These are phyloP conservation scores for Bubo scandiacus DNA, from an alignment of 2,113 vertebrate genomes.

Conservation along the genomic window DNA sequence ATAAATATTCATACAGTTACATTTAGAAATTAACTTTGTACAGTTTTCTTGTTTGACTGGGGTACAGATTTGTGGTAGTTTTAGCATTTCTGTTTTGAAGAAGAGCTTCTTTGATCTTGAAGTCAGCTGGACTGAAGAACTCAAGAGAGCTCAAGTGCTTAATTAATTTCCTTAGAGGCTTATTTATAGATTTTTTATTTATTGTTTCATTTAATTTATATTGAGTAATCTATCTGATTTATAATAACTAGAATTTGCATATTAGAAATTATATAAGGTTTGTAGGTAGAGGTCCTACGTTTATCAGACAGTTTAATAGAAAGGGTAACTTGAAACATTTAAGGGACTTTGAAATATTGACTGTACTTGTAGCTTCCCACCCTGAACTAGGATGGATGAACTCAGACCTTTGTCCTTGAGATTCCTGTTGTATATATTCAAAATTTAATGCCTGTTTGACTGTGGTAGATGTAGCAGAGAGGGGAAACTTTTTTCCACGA, in stretches of 20 bases:
- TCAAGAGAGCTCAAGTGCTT: neutral
- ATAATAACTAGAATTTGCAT: neutral
- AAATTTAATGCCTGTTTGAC: neutral
- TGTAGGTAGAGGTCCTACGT: neutral
- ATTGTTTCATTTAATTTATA: neutral
- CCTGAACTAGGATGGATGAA: neutral
- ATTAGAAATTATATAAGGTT: neutral
- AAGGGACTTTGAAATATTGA: neutral
- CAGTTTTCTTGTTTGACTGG: neutral
- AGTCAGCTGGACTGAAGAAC: neutral
- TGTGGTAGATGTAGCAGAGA: neutral
- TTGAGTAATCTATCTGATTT: neutral
- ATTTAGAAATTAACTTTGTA: neutral
- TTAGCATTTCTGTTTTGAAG: neutral
- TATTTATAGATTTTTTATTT: neutral
- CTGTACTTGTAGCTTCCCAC: neutral
- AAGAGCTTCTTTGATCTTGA: neutral
- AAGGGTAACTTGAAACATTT: neutral
- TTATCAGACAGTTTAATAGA: neutral
- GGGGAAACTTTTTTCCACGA: neutral
- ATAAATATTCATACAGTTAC: neutral
- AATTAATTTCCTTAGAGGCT: neutral
- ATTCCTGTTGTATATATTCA: neutral
- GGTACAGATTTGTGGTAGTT: neutral
- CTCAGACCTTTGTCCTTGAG: neutral